Percentiles rank a stretch among this genome's conserved stretches.
Conservation (phyloP, 2,797 vertebrate genomes). For the Lindbergichthys nudifrons region DNA sequence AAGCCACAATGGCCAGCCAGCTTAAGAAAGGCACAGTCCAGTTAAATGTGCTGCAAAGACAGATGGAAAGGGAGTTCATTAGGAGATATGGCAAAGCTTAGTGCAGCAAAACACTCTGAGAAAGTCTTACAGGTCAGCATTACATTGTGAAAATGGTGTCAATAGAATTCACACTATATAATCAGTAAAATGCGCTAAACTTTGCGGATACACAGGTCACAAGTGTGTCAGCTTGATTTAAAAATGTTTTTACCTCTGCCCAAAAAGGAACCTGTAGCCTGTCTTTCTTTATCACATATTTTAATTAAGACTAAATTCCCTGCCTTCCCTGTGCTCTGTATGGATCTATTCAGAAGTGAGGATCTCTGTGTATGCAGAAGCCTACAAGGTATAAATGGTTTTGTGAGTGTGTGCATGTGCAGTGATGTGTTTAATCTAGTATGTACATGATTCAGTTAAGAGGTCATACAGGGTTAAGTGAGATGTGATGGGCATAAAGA, state of each 20-base stretch:
- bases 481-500: conserved; percentile 55
- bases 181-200: conserved; percentile 27
- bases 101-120: neutral
- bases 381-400: conserved; percentile 19
- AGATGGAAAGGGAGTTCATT: neutral
- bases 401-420: conserved; percentile 8
- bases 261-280: conserved; percentile 4
- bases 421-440: conserved; percentile 27
- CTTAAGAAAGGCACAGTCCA: conserved; percentile 99
- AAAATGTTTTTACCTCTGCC: conserved; percentile 24
- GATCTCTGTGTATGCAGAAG: neutral
- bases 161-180: neutral
- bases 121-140: neutral
- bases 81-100: conserved; percentile 11
- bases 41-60: conserved; percentile 92
- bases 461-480: conserved; percentile 57
- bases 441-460: conserved; percentile 38
- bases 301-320: conserved; percentile 19
- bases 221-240: conserved; percentile 26
- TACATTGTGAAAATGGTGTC: too few species aligned
- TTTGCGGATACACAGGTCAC: conserved; percentile 15
- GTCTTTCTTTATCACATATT: conserved; percentile 12
- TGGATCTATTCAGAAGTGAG: conserved; percentile 6
- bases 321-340: conserved; percentile 2
- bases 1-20: conserved; percentile 93